These are phyloP conservation scores for Grammomys surdaster DNA, from an alignment of 2,113 vertebrate genomes.

Conservation along the genomic window DNA sequence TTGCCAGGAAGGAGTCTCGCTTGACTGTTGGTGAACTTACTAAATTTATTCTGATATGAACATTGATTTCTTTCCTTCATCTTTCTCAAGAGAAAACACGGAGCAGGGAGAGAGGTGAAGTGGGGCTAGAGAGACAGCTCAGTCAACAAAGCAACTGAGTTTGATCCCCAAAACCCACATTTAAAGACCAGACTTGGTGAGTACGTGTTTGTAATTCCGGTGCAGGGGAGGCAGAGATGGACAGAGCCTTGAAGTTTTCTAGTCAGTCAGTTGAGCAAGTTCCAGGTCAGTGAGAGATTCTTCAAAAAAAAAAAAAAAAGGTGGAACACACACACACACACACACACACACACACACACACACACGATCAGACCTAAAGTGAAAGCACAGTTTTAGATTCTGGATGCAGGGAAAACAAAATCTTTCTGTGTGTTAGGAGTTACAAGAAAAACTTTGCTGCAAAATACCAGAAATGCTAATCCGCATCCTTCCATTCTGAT, in stretches of 20 bases:
- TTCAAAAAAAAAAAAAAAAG: too few species aligned
- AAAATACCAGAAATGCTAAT: neutral
- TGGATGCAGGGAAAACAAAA: neutral
- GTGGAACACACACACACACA: too few species aligned
- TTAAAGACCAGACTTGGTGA: neutral
- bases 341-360: neutral
- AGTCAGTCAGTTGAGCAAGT: neutral
- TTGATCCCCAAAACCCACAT: neutral
- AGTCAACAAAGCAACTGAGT: neutral
- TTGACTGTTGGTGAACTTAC: neutral
- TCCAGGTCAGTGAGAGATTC: neutral
- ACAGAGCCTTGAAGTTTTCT: neutral
- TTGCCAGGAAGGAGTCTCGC: neutral
- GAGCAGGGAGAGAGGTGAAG: neutral
- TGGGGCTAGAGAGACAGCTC: neutral
- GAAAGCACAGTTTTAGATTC: neutral
- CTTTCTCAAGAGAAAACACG: slow-evolving; percentile 43
- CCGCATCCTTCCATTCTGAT: neutral
- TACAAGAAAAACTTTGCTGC: neutral
- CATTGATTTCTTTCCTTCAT: slow-evolving; percentile 22
- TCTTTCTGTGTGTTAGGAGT: neutral
- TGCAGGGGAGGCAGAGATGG: neutral
- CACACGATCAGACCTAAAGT: too few species aligned
- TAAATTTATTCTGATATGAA: neutral
- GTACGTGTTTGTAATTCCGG: neutral